Evolutionary conservation across 92 coral and sea anemone genomes (phyloP).

Genomic region (Parazoanthus atlanticus): DNA sequence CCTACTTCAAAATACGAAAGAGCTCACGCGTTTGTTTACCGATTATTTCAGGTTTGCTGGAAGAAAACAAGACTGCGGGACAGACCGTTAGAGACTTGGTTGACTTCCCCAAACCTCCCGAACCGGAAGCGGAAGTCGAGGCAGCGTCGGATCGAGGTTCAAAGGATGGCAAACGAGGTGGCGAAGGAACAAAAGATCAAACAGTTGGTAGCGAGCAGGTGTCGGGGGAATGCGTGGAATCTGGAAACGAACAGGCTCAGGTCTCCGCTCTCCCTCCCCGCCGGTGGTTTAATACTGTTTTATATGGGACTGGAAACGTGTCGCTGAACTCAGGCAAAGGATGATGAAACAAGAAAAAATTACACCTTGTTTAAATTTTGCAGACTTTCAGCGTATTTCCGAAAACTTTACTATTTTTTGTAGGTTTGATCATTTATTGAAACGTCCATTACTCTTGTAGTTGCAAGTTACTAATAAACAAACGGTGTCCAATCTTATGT

Average conservation of each 20-base stretch:
- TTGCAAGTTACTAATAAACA: background rate
- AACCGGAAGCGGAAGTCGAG: constrained; percentile 61
- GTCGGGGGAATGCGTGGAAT: background rate
- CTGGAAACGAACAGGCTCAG: constrained; percentile 30
- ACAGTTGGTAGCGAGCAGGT: constrained; percentile 35
- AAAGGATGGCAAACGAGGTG: constrained; percentile 42
- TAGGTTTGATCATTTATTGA: no score
- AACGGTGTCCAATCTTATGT: no score
- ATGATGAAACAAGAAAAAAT: background rate
- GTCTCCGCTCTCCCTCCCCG: constrained; percentile 59
- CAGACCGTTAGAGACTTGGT: constrained; percentile 78
- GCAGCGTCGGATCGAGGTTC: constrained; percentile 76
- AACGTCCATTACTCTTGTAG: background rate
- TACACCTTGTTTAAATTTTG: background rate
- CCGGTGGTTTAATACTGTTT: constrained; percentile 83
- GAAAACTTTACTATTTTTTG: background rate
- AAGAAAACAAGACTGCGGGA: constrained; percentile 82
- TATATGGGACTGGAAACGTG: constrained; percentile 83
- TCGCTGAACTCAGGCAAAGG: constrained; percentile 66
- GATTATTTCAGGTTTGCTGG: constrained; percentile 67
- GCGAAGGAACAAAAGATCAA: constrained; percentile 16
- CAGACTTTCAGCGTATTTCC: background rate
- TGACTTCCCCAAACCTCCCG: constrained; percentile 75
- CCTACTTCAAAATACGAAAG: background rate
- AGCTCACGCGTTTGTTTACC: background rate